A percentile compares a stretch with the other conserved stretches of the same genome.
phyloP scores from a whole-genome alignment of 1,140 invertebrate genomes.

The Helicoverpa zea region DNA sequence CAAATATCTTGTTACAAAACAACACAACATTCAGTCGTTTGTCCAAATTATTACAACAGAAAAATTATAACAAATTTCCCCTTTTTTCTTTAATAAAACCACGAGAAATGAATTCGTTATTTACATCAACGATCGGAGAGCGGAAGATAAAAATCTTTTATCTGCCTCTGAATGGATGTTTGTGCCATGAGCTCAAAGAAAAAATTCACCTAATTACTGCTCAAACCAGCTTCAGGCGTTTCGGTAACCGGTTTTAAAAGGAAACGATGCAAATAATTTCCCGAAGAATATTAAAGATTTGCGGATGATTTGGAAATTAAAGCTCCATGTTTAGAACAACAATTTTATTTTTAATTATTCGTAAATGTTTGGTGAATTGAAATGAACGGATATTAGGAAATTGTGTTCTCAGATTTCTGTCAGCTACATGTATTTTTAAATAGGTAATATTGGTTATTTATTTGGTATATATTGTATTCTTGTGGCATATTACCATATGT shows the following conservation, averaged over 20 bases:
- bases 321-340: background rate
- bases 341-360: constrained; percentile 34
- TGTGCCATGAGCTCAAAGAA: constrained; percentile 73
- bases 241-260: constrained; percentile 58
- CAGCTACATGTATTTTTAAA: background rate
- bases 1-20: constrained; percentile 46
- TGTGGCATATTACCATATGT: too few relatives aligned
- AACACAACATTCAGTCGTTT: constrained; percentile 42
- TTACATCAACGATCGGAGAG: constrained; percentile 75
- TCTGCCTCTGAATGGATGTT: constrained; percentile 76
- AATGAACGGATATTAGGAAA: background rate
- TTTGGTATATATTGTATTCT: too few relatives aligned
- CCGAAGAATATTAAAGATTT: constrained; percentile 43
- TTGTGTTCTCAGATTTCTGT: background rate
- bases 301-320: constrained; percentile 44
- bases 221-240: constrained; percentile 59
- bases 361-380: background rate
- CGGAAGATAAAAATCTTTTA: constrained; percentile 76
- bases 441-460: too few relatives aligned
- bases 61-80: constrained; percentile 51
- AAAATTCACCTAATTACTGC: constrained; percentile 74
- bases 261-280: constrained; percentile 53
- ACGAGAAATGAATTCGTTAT: constrained; percentile 75
- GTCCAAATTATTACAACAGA: constrained; percentile 47
- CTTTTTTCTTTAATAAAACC: constrained; percentile 66